Conservation (phyloP, 2,113 vertebrate species). For the Grammomys surdaster region DNA sequence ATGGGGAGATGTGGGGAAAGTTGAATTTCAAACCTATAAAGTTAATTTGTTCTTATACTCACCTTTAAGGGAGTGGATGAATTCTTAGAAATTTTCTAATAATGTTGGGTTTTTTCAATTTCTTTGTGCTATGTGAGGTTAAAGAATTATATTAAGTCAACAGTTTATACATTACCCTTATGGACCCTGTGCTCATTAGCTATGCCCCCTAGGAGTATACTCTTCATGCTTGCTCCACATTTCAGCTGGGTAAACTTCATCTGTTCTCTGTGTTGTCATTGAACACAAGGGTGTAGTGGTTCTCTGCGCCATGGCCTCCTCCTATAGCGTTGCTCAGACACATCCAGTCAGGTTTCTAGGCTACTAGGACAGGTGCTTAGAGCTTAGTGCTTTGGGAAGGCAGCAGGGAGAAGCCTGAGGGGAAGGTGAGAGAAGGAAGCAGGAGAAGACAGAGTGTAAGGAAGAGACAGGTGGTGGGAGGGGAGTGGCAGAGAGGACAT, state of each 20-base stretch:
- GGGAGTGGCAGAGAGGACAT: neutral
- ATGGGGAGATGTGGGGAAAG: neutral
- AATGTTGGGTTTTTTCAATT: neutral
- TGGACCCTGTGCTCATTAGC: neutral
- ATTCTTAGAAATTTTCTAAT: neutral
- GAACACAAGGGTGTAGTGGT: no score
- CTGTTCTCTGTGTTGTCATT: neutral
- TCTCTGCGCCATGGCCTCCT: neutral
- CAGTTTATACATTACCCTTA: neutral
- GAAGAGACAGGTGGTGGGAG: neutral
- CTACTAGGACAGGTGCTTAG: neutral
- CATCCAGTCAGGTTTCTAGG: neutral
- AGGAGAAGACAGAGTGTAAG: neutral
- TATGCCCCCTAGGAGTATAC: neutral
- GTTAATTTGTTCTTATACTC: neutral
- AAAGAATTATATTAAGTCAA: neutral
- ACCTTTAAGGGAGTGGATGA: neutral
- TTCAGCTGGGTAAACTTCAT: neutral
- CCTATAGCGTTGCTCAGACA: neutral
- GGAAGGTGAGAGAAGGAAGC: neutral
- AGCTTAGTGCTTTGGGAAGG: rapidly evolving
- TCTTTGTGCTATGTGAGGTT: neutral
- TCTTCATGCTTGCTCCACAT: neutral
- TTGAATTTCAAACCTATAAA: neutral
- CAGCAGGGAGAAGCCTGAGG: rapidly evolving